These are phyloP conservation scores for Drosophila repleta DNA, from an alignment of 1,140 invertebrate genomes.

Conservation along the genomic window DNA sequence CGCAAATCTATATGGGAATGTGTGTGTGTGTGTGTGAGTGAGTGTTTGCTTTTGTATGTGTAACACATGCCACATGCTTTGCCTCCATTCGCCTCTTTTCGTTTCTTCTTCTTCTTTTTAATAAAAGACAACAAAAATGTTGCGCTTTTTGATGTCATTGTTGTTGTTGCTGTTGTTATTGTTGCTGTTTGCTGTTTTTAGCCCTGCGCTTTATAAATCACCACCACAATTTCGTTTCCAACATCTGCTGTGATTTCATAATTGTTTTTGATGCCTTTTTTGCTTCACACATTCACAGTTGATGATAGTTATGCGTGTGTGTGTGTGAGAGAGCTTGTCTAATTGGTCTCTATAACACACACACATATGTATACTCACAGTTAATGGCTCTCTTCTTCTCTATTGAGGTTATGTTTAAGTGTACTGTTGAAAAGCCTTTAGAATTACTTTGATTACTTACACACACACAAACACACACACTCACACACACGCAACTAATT, in stretches of 20 bases:
- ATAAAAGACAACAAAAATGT: constrained; percentile 47
- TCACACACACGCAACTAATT: constrained; percentile 15
- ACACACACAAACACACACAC: not conserved
- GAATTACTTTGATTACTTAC: constrained; percentile 6
- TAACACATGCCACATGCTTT: constrained; percentile 64
- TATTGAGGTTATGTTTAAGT: constrained; percentile 20
- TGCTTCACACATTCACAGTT: constrained; percentile 52
- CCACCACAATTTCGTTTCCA: constrained; percentile 76
- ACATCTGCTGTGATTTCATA: constrained; percentile 82
- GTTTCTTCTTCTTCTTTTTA: constrained; percentile 48
- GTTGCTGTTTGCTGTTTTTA: constrained; percentile 53
- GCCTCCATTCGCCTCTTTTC: constrained; percentile 38
- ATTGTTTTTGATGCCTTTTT: constrained; percentile 78
- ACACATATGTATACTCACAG: constrained; percentile 6
- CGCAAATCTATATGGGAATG: not conserved
- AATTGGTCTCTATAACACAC: constrained; percentile 28
- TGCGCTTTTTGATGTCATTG: constrained; percentile 58
- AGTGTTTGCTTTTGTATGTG: constrained; percentile 26
- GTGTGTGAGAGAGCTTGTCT: constrained; percentile 39
- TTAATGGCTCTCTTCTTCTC: not conserved
- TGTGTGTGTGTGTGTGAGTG: constrained; percentile 17
- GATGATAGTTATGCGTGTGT: constrained; percentile 52
- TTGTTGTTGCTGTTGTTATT: constrained; percentile 49
- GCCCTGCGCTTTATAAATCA: constrained; percentile 74
- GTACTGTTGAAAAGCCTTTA: constrained; percentile 2